Evolutionary conservation across 2,888 invertebrate species (phyloP).

Genomic region (Metacarcinus magister): DNA sequence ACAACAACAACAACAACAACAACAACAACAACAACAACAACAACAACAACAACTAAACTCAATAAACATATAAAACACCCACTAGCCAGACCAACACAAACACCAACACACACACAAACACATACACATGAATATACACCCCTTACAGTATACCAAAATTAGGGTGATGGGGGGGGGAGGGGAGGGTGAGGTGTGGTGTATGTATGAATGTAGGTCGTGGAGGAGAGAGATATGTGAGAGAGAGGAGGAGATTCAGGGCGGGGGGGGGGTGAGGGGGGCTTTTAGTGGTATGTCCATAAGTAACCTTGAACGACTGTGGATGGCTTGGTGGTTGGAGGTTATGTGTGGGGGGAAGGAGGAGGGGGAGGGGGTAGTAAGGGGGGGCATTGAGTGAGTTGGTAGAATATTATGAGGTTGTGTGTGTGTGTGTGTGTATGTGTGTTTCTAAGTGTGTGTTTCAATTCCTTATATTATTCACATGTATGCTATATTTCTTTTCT

Average conservation of each 20-base stretch:
- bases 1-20: neutral
- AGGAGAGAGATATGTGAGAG: neutral
- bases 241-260: neutral
- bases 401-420: neutral
- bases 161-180: neutral
- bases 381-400: neutral
- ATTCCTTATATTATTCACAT: neutral
- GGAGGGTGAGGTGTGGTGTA: no score
- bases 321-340: neutral
- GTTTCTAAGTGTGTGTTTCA: neutral
- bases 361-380: neutral
- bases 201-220: no score
- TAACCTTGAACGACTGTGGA: neutral
- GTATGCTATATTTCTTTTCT: neutral
- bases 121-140: neutral
- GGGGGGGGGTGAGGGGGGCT: neutral
- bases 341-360: neutral
- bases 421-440: neutral
- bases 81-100: neutral
- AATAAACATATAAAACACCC: neutral
- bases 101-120: neutral
- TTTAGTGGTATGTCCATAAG: constrained; percentile 2
- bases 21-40: neutral
- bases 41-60: no score
- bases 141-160: neutral